These are phyloP conservation scores for Noctua pronuba DNA, from an alignment of 2,888 invertebrate genomes.

Conservation along the genomic window DNA sequence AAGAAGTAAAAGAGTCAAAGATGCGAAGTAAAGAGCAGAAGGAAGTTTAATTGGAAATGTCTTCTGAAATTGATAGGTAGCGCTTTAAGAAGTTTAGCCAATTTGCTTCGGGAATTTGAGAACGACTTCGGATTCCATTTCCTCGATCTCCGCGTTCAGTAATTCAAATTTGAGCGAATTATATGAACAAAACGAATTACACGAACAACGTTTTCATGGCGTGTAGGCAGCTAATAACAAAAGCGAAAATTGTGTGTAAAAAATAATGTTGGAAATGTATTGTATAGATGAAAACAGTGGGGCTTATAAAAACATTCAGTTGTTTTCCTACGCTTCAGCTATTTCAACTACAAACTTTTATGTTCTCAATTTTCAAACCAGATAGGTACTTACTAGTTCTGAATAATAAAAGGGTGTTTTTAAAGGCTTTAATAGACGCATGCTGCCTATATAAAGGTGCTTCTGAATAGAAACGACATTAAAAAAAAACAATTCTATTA, in stretches of 20 bases:
- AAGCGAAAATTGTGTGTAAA: not conserved
- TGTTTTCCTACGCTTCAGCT: not conserved
- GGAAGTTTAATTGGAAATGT: slow-evolving; percentile 89
- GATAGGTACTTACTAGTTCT: not conserved
- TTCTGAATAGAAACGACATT: slow-evolving; percentile 17
- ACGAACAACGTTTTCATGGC: slow-evolving; percentile 37
- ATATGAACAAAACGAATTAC: slow-evolving; percentile 57
- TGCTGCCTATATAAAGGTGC: not conserved
- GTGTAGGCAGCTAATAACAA: not conserved
- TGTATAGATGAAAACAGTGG: not conserved
- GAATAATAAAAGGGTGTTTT: slow-evolving; percentile 6
- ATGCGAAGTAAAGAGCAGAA: slow-evolving; percentile 70
- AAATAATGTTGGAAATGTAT: not conserved
- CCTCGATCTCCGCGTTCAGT: slow-evolving; percentile 70
- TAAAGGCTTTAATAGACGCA: not conserved
- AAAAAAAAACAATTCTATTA: slow-evolving; percentile 8
- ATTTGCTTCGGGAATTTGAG: slow-evolving; percentile 81
- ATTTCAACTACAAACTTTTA: slow-evolving; percentile 3
- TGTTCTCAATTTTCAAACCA: slow-evolving; percentile 23
- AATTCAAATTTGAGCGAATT: slow-evolving; percentile 70
- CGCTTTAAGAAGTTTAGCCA: slow-evolving; percentile 81
- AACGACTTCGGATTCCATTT: slow-evolving; percentile 76
- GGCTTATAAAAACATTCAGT: not conserved
- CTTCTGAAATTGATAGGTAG: slow-evolving; percentile 84
- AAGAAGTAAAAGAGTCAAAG: slow-evolving; percentile 58